phyloP scores from a whole-genome alignment of 2,797 vertebrate genomes.

The Martes flavigula region DNA sequence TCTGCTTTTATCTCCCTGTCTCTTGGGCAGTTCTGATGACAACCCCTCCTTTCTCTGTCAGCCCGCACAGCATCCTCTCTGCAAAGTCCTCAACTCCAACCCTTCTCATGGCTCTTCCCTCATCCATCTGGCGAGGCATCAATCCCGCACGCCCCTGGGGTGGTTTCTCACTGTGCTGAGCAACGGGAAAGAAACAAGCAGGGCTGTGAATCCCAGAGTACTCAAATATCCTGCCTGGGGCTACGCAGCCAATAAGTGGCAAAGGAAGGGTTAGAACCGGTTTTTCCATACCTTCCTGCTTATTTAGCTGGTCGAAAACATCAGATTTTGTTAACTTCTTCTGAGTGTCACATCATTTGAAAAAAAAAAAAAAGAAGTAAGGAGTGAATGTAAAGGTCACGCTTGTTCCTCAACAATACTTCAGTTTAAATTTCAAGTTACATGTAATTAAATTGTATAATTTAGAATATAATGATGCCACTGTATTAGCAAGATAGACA shows the following conservation, averaged over 20 bases:
- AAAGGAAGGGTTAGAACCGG: not conserved
- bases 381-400: conserved; percentile 40
- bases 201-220: not conserved
- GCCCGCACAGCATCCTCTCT: not conserved
- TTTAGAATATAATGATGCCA: conserved; percentile 53
- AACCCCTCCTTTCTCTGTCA: not conserved
- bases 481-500: conserved; percentile 69
- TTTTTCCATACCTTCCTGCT: not conserved
- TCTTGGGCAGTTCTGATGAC: not conserved
- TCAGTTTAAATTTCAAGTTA: conserved; percentile 59
- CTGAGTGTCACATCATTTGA: not conserved
- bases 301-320: not conserved
- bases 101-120: not conserved
- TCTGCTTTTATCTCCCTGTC: not conserved
- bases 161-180: not conserved
- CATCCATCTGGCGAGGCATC: accelerated
- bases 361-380: not conserved
- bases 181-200: accelerated
- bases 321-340: not conserved
- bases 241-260: not conserved
- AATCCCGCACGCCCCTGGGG: accelerated
- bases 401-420: conserved; percentile 36
- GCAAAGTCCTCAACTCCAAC: not conserved
- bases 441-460: conserved; percentile 70
- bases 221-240: not conserved